Evolutionary conservation across 1,140 invertebrate species (phyloP).

Genomic region (Platyura marginata): DNA sequence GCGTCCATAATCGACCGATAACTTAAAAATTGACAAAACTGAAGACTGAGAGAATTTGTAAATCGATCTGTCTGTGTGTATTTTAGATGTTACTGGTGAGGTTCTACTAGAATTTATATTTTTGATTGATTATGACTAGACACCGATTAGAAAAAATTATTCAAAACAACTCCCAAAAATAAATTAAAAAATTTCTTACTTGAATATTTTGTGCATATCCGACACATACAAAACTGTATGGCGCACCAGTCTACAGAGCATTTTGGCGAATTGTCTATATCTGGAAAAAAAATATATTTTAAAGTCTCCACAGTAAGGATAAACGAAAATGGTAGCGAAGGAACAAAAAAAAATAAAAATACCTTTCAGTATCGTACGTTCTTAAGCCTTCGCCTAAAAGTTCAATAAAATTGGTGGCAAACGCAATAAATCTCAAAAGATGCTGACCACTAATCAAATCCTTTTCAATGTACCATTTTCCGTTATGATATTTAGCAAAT

Average conservation of each 20-base stretch:
- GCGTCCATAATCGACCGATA: no score
- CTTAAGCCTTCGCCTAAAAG: slow-evolving; percentile 45
- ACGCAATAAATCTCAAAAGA: slow-evolving; percentile 48
- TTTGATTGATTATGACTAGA: not conserved
- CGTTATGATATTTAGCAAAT: slow-evolving; percentile 9
- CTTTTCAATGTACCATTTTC: slow-evolving; percentile 34
- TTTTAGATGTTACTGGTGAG: no score
- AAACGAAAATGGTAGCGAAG: slow-evolving; percentile 43
- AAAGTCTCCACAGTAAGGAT: slow-evolving; percentile 44
- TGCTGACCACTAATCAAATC: slow-evolving; percentile 36
- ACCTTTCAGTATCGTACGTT: slow-evolving; percentile 40
- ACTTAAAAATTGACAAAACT: no score
- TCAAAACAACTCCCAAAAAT: not conserved
- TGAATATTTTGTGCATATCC: slow-evolving; percentile 48
- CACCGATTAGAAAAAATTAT: not conserved
- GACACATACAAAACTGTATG: slow-evolving; percentile 57
- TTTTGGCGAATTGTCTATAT: slow-evolving; percentile 51
- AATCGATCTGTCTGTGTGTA: no score
- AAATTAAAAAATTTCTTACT: slow-evolving; percentile 6
- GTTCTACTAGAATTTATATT: no score
- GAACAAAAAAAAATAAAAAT: no score
- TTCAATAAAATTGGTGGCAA: slow-evolving; percentile 41
- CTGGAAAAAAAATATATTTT: slow-evolving; percentile 40
- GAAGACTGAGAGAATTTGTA: no score
- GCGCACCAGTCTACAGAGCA: slow-evolving; percentile 45